phyloP scores from a whole-genome alignment of 2,113 vertebrate genomes.

The Xenopus borealis region DNA sequence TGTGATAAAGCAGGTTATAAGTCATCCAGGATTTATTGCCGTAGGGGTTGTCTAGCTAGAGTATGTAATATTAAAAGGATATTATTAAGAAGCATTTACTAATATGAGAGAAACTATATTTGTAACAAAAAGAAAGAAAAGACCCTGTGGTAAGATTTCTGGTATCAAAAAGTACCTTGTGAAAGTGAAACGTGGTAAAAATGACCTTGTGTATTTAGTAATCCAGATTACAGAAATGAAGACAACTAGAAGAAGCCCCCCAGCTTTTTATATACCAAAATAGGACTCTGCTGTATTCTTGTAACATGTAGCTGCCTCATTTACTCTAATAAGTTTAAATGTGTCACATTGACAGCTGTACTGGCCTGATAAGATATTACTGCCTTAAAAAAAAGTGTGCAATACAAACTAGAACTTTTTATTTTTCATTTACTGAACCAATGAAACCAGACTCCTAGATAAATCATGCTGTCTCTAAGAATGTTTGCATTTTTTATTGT shows the following conservation, averaged over 20 bases:
- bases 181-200: neutral
- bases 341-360: conserved; percentile 22
- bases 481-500: too few relatives aligned
- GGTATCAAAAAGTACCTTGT: neutral
- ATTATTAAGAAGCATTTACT: neutral
- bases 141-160: neutral
- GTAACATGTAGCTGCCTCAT: conserved; percentile 8
- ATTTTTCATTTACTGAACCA: neutral
- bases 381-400: neutral
- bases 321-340: conserved; percentile 4
- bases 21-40: conserved; percentile 23
- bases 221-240: neutral
- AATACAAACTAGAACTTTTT: neutral
- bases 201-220: neutral
- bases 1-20: conserved; percentile 31
- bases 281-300: conserved; percentile 1
- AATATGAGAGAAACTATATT: neutral
- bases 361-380: conserved; percentile 12
- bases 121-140: neutral
- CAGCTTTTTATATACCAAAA: neutral
- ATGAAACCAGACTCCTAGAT: too few relatives aligned
- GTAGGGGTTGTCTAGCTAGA: conserved; percentile 4
- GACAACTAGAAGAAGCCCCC: neutral
- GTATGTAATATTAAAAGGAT: neutral
- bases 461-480: too few relatives aligned